Percentiles rank a stretch among this genome's conserved stretches.
phyloP scores from a whole-genome alignment of 35 echinoderm and acorn worm genomes.

The Antedon bifida region DNA sequence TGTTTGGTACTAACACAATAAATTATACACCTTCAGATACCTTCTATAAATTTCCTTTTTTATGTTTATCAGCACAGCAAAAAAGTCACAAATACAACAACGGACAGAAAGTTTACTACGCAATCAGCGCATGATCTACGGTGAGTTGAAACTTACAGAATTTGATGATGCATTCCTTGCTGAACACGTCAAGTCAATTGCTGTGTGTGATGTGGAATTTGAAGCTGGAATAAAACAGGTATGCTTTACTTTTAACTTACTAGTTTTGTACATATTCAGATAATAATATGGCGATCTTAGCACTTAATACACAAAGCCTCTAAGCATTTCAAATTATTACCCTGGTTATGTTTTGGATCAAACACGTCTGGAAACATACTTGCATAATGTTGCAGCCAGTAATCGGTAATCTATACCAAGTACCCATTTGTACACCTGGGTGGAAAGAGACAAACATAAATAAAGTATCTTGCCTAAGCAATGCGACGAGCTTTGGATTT shows the following conservation, averaged over 20 bases:
- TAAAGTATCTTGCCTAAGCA: no score
- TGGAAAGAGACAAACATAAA: no score
- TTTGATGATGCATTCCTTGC: conserved; percentile 68
- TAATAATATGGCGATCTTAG: no score
- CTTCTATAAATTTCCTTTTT: background rate
- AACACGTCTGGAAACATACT: no score
- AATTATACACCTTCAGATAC: background rate
- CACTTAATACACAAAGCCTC: no score
- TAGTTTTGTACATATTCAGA: background rate
- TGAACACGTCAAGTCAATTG: conserved; percentile 66
- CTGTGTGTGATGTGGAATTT: conserved; percentile 71
- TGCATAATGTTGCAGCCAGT: no score
- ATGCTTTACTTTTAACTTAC: background rate
- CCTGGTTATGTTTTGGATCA: no score
- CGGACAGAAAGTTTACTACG: conserved; percentile 41
- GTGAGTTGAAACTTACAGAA: conserved; percentile 46
- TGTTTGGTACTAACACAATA: background rate
- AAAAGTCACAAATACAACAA: conserved; percentile 36
- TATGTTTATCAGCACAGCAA: conserved; percentile 29
- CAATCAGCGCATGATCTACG: conserved; percentile 31
- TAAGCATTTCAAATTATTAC: no score
- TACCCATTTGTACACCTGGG: no score
- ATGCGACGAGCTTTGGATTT: no score
- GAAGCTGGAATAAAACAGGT: conserved; percentile 48
- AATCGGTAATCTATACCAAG: no score